Conservation (phyloP, 2,113 vertebrate genomes). For the Phylloscopus trochilus region DNA sequence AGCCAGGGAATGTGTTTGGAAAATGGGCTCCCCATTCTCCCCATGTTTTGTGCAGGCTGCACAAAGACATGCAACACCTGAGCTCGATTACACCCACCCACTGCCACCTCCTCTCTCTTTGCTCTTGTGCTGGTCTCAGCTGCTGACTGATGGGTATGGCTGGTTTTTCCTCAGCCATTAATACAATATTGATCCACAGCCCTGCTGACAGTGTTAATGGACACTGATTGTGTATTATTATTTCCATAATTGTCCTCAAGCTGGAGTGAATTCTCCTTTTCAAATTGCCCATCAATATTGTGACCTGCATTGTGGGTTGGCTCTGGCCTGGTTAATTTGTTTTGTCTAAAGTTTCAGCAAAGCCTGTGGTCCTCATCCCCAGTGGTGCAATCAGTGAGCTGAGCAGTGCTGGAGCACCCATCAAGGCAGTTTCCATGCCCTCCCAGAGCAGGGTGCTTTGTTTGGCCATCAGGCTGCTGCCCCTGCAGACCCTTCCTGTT, state of each 20-base stretch:
- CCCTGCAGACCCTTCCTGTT: background rate
- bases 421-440: background rate
- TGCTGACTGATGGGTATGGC: background rate
- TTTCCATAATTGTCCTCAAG: conserved; percentile 60
- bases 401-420: background rate
- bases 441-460: background rate
- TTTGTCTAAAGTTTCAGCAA: conserved; percentile 14
- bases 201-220: conserved; percentile 41
- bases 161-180: conserved; percentile 54
- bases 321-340: conserved; percentile 39
- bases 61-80: background rate
- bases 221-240: conserved; percentile 65
- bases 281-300: background rate
- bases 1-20: background rate
- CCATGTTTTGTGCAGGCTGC: background rate
- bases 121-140: background rate
- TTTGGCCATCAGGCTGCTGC: background rate
- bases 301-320: background rate
- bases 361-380: conserved; percentile 8
- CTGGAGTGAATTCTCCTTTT: conserved; percentile 47
- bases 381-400: background rate
- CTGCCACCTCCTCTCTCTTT: background rate
- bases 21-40: background rate
- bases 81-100: background rate
- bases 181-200: conserved; percentile 43